Conservation (phyloP, 2,113 vertebrate species). For the Podarcis cretensis region DNA sequence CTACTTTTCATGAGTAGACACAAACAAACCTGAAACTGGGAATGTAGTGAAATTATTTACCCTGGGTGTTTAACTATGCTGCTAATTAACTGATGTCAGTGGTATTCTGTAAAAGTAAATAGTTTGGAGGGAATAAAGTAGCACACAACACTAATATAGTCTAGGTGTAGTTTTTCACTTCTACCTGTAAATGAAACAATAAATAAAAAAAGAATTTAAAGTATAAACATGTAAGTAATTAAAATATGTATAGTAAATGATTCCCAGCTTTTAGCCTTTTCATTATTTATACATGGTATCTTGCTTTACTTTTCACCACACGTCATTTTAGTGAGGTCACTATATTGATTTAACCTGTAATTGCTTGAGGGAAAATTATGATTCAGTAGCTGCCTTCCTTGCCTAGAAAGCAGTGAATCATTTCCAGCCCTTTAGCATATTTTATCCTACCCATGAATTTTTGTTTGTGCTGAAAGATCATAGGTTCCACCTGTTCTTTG, state of each 20-base stretch:
- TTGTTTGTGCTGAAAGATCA: neutral
- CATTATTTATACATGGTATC: neutral
- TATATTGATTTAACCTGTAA: neutral
- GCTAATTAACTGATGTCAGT: slow-evolving; percentile 14
- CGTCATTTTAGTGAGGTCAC: neutral
- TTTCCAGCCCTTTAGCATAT: neutral
- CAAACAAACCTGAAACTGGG: neutral
- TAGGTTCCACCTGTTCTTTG: neutral
- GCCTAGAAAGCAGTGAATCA: neutral
- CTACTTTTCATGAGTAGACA: neutral
- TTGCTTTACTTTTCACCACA: neutral
- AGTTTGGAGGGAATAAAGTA: neutral
- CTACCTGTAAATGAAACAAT: neutral
- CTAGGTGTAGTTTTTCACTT: neutral
- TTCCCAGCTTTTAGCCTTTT: neutral
- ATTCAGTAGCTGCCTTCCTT: neutral
- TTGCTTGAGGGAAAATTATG: neutral
- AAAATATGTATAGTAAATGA: neutral
- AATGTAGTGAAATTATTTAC: neutral
- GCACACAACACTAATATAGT: neutral
- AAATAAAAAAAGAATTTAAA: neutral
- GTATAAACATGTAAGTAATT: neutral
- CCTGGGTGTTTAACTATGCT: slow-evolving; percentile 29
- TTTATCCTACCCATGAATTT: neutral
- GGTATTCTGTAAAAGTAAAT: slow-evolving; percentile 9